Conservation (phyloP, 2,797 vertebrate genomes). For the Vultur gryphus region DNA sequence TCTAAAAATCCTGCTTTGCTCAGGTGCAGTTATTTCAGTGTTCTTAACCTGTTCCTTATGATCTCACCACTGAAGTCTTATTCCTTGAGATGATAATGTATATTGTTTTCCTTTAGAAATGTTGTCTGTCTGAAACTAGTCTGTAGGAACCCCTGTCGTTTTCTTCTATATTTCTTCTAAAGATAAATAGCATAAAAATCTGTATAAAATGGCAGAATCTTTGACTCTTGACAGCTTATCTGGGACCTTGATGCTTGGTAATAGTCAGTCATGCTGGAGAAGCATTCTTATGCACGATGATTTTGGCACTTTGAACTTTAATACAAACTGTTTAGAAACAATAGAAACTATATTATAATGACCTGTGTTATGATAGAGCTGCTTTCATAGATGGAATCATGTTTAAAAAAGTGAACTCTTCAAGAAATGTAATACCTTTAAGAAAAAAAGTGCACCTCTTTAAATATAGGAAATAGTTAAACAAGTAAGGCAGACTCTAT, state of each 20-base stretch:
- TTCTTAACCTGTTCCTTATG: background rate
- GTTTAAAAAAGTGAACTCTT: background rate
- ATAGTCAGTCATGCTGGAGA: background rate
- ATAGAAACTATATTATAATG: background rate
- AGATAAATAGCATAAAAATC: background rate
- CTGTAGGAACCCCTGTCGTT: background rate
- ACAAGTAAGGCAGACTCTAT: accelerated
- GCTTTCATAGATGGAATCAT: background rate
- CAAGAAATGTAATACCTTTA: background rate
- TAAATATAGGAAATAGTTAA: background rate
- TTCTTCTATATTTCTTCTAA: background rate
- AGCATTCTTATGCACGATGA: background rate
- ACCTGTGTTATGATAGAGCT: background rate
- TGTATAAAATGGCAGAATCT: background rate
- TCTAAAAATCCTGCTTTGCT: background rate
- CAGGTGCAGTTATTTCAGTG: background rate
- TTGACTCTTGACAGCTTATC: background rate
- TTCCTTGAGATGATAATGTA: background rate
- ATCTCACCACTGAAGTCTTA: background rate
- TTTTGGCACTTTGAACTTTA: background rate
- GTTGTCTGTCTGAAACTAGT: background rate
- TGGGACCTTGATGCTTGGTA: background rate
- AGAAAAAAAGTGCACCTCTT: background rate
- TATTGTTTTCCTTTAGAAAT: background rate
- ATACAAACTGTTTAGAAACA: background rate